Conservation (phyloP, 1,140 invertebrate genomes). For the Harlomillsia oculata region DNA sequence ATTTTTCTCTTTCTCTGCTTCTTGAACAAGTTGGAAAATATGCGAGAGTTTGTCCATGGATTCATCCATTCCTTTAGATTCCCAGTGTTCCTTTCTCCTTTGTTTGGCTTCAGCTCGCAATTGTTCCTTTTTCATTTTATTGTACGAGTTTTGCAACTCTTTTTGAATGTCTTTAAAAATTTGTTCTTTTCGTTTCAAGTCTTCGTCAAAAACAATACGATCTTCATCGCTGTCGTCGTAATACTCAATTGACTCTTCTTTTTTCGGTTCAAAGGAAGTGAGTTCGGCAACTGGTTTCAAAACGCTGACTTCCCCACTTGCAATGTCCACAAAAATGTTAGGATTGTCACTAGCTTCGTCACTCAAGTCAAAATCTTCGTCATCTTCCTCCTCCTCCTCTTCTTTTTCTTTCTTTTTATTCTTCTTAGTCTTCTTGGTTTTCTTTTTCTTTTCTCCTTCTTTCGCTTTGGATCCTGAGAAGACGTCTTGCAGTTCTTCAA, state of each 20-base stretch:
- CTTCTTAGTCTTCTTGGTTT: neutral
- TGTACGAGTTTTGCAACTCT: slow-evolving; percentile 12
- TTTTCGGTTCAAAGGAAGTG: neutral
- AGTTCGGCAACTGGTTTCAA: slow-evolving; percentile 25
- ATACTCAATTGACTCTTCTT: slow-evolving; percentile 7
- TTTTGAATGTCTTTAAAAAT: slow-evolving; percentile 21
- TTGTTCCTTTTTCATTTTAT: slow-evolving; percentile 25
- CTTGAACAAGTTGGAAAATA: slow-evolving; percentile 28
- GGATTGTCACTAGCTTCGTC: slow-evolving; percentile 7
- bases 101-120: slow-evolving; percentile 18
- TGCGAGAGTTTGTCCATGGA: slow-evolving; percentile 18
- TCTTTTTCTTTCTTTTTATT: neutral
- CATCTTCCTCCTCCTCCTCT: neutral
- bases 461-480: too few species aligned
- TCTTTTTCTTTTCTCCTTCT: slow-evolving; percentile 4
- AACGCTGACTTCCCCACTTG: slow-evolving; percentile 32
- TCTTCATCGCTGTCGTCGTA: neutral
- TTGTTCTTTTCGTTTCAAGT: slow-evolving; percentile 10
- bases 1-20: slow-evolving; percentile 1
- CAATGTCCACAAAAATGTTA: slow-evolving; percentile 34
- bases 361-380: slow-evolving; percentile 8
- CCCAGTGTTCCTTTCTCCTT: slow-evolving; percentile 23
- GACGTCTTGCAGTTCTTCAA: slow-evolving; percentile 13
- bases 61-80: slow-evolving; percentile 22
- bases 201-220: slow-evolving; percentile 9